Evolutionary conservation across 2,797 vertebrate genomes (phyloP).

Genomic region (Anisognathus igniventris): DNA sequence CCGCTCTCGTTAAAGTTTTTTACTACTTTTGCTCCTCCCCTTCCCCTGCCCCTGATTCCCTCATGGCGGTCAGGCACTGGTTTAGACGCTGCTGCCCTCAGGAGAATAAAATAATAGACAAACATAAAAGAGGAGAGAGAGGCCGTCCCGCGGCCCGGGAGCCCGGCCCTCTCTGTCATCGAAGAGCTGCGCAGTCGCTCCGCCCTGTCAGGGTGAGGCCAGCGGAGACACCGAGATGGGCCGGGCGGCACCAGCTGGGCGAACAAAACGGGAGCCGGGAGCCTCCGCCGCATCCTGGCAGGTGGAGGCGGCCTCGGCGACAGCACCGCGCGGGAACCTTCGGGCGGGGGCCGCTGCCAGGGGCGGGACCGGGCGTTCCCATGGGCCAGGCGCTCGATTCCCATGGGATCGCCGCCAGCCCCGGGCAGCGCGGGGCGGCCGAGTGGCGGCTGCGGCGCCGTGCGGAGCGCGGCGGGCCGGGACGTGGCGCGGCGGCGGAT

Average conservation of each 20-base stretch:
- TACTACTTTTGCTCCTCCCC: neutral
- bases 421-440: neutral
- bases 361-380: too few relatives aligned
- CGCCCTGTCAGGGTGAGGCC: neutral
- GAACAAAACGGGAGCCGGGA: neutral
- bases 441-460: neutral
- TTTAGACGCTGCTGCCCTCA: neutral
- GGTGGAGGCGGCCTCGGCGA: neutral
- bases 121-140: too few relatives aligned
- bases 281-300: neutral
- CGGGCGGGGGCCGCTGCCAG: neutral
- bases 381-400: neutral
- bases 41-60: too few relatives aligned
- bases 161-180: neutral
- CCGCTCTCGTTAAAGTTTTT: neutral
- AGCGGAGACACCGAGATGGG: neutral
- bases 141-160: too few relatives aligned
- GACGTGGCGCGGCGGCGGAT: neutral
- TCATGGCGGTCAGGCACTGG: neutral
- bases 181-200: neutral
- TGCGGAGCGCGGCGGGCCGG: neutral
- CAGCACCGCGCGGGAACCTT: neutral
- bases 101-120: neutral
- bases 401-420: neutral
- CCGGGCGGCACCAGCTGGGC: neutral